phyloP scores from a whole-genome alignment of 2,888 invertebrate species.

The Xanthorhoe spadicearia region DNA sequence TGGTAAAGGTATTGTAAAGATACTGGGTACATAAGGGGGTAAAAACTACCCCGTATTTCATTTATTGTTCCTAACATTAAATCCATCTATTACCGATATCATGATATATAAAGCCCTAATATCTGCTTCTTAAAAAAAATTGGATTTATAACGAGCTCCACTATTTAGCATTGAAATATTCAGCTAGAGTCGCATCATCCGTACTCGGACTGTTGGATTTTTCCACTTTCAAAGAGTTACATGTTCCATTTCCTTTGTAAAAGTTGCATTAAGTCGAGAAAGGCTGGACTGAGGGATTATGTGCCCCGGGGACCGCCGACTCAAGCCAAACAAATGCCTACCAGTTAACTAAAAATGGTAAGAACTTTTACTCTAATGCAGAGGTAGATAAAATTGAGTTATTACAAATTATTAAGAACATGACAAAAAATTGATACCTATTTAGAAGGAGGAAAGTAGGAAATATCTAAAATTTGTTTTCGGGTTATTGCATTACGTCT shows the following conservation, averaged over 20 bases:
- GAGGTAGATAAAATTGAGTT: no score
- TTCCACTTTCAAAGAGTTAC: constrained; percentile 29
- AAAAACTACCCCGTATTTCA: background rate
- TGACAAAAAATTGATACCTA: background rate
- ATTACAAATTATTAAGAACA: no score
- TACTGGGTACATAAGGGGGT: no score
- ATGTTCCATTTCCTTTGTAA: constrained; percentile 39
- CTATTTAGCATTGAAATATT: constrained; percentile 5
- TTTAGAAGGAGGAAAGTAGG: background rate
- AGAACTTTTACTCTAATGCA: no score
- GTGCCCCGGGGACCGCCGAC: constrained; percentile 18
- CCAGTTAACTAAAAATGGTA: constrained; percentile 1
- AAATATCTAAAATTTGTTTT: background rate
- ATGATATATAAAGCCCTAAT: no score
- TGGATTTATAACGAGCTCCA: background rate
- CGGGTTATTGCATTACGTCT: background rate
- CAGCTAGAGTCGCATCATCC: constrained; percentile 1
- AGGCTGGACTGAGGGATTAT: constrained; percentile 41
- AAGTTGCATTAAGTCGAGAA: constrained; percentile 42
- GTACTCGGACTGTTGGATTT: constrained; percentile 13
- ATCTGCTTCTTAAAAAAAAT: background rate
- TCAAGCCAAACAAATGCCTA: constrained; percentile 30
- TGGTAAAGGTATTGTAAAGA: no score
- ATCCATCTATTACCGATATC: background rate
- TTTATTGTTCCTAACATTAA: background rate